Percentiles rank a stretch among this genome's conserved stretches.
Evolutionary conservation across 2,888 invertebrate species (phyloP).

Genomic region (Hirudinaria manillensis): DNA sequence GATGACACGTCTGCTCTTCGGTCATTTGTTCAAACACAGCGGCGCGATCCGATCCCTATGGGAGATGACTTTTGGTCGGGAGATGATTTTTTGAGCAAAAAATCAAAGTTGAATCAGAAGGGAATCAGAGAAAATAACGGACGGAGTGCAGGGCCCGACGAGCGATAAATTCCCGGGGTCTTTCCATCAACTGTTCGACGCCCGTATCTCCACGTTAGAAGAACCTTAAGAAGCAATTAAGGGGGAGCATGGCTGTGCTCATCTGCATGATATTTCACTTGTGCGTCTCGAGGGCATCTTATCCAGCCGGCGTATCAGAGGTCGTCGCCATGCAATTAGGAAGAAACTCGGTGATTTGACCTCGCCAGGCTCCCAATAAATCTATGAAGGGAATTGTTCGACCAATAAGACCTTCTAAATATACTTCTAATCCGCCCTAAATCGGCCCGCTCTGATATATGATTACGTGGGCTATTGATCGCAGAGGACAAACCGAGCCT

Average conservation of each 20-base stretch:
- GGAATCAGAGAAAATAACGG: not conserved
- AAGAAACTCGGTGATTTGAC: slow-evolving; percentile 16
- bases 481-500: too few relatives aligned
- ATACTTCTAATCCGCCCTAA: slow-evolving; percentile 14
- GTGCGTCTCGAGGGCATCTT: not conserved
- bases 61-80: not conserved
- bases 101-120: slow-evolving; percentile 11
- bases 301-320: not conserved
- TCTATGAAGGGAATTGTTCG: slow-evolving; percentile 2
- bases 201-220: not conserved
- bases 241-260: not conserved
- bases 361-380: not conserved
- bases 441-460: not conserved
- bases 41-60: not conserved
- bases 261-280: slow-evolving; percentile 12
- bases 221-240: slow-evolving; percentile 12
- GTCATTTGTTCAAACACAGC: slow-evolving; percentile 17
- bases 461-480: too few relatives aligned
- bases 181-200: slow-evolving; percentile 8
- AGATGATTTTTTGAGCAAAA: slow-evolving; percentile 9
- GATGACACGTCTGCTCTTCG: slow-evolving; percentile 7
- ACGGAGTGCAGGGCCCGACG: not conserved
- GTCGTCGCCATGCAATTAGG: slow-evolving; percentile 21
- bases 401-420: slow-evolving; percentile 11
- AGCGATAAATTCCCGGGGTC: slow-evolving; percentile 15